A percentile compares a stretch with the other conserved stretches of the same genome.
Evolutionary conservation across 2,888 invertebrate species (phyloP).

Genomic region (Pasiphila rectangulata): DNA sequence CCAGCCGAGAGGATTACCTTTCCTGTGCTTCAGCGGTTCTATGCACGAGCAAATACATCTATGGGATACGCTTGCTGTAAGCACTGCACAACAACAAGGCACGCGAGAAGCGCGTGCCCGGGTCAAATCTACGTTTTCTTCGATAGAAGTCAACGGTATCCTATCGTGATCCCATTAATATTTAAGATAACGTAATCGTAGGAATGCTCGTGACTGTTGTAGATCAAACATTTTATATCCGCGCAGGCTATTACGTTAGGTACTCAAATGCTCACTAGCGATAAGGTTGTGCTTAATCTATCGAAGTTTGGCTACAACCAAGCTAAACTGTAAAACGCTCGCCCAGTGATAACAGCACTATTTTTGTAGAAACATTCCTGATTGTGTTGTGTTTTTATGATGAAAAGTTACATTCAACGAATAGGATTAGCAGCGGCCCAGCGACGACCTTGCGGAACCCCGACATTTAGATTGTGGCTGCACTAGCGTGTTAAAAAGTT

Average conservation of each 20-base stretch:
- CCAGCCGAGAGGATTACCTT: no score
- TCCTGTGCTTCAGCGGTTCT: no score
- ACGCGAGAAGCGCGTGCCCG: no score
- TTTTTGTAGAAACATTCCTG: no score
- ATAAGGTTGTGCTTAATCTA: background rate
- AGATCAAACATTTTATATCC: conserved; percentile 8
- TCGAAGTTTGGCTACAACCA: no score
- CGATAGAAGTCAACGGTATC: background rate
- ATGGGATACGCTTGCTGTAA: no score
- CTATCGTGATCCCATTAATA: no score
- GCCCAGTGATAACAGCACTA: no score
- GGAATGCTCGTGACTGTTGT: background rate
- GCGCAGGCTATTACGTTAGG: background rate
- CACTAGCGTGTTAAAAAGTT: background rate
- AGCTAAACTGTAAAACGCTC: no score
- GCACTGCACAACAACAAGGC: background rate
- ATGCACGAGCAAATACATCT: no score
- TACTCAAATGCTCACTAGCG: background rate
- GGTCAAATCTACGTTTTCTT: background rate
- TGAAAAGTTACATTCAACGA: no score
- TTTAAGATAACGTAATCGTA: conserved; percentile 3
- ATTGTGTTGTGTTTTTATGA: no score
- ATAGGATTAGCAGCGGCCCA: background rate
- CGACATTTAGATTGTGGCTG: background rate
- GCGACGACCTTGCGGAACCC: background rate